phyloP scores from a whole-genome alignment of 2,113 vertebrate species.

The Microtus ochrogaster region DNA sequence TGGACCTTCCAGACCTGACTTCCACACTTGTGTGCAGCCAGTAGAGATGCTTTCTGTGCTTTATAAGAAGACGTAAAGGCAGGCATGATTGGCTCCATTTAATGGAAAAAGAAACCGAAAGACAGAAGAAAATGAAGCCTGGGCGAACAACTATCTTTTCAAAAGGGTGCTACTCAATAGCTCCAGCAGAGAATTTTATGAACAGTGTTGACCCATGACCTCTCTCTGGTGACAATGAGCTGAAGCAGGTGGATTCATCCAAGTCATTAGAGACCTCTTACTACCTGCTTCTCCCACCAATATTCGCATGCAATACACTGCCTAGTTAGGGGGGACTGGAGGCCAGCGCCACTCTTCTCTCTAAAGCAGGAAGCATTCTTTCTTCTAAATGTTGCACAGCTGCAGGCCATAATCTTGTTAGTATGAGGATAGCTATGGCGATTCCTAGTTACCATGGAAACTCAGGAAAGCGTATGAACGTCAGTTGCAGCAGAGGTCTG shows the following conservation, averaged over 20 bases:
- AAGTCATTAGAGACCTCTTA: neutral
- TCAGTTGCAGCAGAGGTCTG: neutral
- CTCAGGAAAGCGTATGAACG: neutral
- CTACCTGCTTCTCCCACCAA: neutral
- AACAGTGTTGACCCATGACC: neutral
- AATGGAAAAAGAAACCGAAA: conserved; percentile 39
- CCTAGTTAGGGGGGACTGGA: neutral
- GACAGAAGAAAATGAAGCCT: neutral
- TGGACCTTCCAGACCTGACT: neutral
- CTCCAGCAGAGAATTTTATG: conserved; percentile 17
- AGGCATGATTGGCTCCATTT: conserved; percentile 20
- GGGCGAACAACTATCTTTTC: conserved; percentile 22
- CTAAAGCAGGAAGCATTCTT: neutral
- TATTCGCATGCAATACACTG: neutral
- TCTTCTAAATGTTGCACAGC: conserved; percentile 4
- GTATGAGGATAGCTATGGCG: neutral
- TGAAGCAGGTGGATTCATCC: neutral
- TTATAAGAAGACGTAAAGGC: conserved; percentile 32
- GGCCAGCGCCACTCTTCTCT: neutral
- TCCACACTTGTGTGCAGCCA: conserved; percentile 1
- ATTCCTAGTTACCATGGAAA: conserved; percentile 68
- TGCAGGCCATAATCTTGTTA: conserved; percentile 52
- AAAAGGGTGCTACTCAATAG: neutral
- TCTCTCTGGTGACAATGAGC: conserved; percentile 23
- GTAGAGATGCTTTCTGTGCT: conserved; percentile 13